Percentiles rank a stretch among this genome's conserved stretches.
These are phyloP conservation scores for Eudyptes chrysolophus DNA, from an alignment of 2,113 vertebrate species.

Conservation along the genomic window DNA sequence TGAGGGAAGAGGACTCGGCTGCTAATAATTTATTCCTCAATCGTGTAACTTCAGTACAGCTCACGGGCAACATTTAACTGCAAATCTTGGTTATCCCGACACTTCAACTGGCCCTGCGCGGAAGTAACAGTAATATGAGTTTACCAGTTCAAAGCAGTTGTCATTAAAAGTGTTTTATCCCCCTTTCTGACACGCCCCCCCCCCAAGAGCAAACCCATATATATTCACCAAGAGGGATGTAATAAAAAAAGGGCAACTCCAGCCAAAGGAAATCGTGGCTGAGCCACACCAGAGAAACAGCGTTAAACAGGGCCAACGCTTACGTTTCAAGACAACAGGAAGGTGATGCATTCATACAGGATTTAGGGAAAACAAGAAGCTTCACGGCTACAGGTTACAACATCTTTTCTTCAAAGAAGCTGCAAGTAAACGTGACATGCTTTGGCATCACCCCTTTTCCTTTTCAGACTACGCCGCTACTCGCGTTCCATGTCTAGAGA, in stretches of 20 bases:
- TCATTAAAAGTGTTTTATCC: neutral
- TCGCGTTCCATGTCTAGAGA: neutral
- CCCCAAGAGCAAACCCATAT: neutral
- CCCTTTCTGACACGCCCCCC: no score
- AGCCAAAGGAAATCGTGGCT: fast-evolving
- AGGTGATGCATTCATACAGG: fast-evolving
- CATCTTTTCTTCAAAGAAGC: neutral
- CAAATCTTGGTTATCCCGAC: neutral
- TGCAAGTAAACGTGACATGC: fast-evolving
- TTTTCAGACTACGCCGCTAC: neutral
- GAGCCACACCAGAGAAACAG: neutral
- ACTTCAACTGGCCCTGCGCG: fast-evolving
- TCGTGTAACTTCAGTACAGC: neutral
- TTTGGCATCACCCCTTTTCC: neutral
- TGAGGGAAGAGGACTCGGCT: neutral
- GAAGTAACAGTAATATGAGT: fast-evolving
- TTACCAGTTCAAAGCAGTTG: neutral
- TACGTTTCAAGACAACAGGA: fast-evolving
- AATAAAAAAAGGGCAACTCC: neutral
- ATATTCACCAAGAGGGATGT: neutral
- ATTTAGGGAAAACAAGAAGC: neutral
- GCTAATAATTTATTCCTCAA: neutral
- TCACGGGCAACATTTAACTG: fast-evolving
- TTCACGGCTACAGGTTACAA: neutral
- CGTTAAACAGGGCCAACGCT: fast-evolving